Evolutionary conservation across 1,140 invertebrate genomes (phyloP), one percentile per base, ranked within the genome.

Genomic region (Anastrepha ludens): DNA sequence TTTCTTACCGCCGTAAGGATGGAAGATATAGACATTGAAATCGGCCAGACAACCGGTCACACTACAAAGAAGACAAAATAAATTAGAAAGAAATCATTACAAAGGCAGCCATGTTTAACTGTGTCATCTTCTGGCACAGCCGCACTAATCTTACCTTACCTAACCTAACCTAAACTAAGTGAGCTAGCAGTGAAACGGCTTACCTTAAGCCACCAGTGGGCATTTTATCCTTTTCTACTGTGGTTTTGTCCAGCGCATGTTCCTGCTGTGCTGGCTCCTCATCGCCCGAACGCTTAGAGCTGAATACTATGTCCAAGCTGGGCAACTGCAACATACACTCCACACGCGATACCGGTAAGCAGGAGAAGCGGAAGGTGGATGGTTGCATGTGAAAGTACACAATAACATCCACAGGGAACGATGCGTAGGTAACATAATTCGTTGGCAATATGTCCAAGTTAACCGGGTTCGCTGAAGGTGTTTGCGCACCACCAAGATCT

Each of bases 361-460:
- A 99, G 88, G 98, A 98, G 93, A 99, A 99, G 88, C 98, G 95
- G 92, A 99, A 98, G 2, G 98, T 98, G 15, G 98, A 99, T 0
- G 98, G 98, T 91, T 99, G 98, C 96, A 99, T 99, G 92, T 98
- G 97, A 94, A 99, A 98, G 93, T 99, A 99, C 8, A 99, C 98
- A 90, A 99, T 98, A 11, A 99, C 98, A 94, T 99, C 99, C 0
- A 99, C 98, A 0, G 99, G 99, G 92, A 99, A 99, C 87, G 98
- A 98, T 13, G 97, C 96, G 91, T 98, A 98, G 8, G 90, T 90
- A 88, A 96, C 97, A 92, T 97, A 97, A 92, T 97, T 96, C 6
- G 96, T 96, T 2, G 95, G 94, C 5, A 95, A 93, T 17, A 94
- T 94, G 88, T 95, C 95, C 87, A 94, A 91, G 88, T 94, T 94